Percentiles rank a stretch among this genome's conserved stretches.
Conservation (phyloP, 2,797 vertebrate genomes). For the Enteromius argenteus region DNA sequence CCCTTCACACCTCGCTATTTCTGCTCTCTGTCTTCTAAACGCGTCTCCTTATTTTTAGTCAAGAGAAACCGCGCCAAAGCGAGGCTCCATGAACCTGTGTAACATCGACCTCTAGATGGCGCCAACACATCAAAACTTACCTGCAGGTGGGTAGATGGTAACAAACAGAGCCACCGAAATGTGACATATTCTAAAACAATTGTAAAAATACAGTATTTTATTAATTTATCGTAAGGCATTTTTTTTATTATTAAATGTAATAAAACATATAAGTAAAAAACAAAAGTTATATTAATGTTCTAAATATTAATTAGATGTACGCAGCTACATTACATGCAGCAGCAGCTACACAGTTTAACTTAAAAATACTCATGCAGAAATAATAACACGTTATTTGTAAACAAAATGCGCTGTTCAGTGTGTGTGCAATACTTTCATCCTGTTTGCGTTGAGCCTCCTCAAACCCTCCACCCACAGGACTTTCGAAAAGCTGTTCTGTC, state of each 20-base stretch:
- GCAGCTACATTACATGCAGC: background rate
- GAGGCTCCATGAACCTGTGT: too few species aligned
- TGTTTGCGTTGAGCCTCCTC: background rate
- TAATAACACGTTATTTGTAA: background rate
- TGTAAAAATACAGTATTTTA: background rate
- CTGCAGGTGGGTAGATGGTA: too few species aligned
- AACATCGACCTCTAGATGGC: background rate
- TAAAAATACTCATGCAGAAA: background rate
- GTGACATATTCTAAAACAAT: background rate
- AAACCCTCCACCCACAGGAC: background rate
- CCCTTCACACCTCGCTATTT: background rate
- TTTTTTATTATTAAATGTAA: background rate
- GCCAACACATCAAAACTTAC: background rate
- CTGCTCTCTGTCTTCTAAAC: background rate
- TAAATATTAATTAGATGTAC: background rate
- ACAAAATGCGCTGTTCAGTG: background rate
- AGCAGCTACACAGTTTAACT: background rate
- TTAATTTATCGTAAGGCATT: background rate
- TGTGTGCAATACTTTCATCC: background rate
- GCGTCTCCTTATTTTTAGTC: background rate
- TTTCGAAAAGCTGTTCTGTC: background rate
- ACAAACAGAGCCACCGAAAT: background rate
- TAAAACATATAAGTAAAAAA: background rate
- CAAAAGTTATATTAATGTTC: background rate
- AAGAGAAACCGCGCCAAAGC: background rate